Percentiles rank a stretch among this genome's conserved stretches.
Evolutionary conservation across 2,888 invertebrate genomes (phyloP).

Genomic region (Pristionchus japonicus): DNA sequence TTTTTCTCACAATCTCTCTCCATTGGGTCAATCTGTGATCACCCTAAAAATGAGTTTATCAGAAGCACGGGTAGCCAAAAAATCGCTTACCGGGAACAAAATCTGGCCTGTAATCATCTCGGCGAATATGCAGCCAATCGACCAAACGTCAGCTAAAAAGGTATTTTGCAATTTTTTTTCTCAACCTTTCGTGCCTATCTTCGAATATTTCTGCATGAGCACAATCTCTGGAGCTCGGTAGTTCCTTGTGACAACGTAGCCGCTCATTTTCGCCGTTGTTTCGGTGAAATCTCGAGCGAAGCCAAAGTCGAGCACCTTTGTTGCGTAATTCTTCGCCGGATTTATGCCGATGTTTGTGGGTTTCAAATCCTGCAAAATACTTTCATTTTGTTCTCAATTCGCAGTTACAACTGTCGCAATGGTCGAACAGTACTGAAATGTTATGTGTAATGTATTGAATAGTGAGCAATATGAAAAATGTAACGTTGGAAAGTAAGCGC

Average conservation of each 20-base stretch:
- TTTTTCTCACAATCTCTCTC: constrained; percentile 71
- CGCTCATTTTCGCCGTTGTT: constrained; percentile 92
- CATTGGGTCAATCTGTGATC: constrained; percentile 74
- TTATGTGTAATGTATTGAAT: not conserved
- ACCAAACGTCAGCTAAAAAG: constrained; percentile 71
- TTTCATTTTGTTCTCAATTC: too few relatives aligned
- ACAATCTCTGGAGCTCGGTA: constrained; percentile 96
- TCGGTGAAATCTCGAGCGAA: constrained; percentile 83
- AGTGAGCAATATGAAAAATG: not conserved
- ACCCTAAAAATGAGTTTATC: too few relatives aligned
- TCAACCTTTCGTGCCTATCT: constrained; percentile 81
- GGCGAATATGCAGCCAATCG: constrained; percentile 91
- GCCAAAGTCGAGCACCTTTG: constrained; percentile 92
- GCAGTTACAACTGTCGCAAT: too few relatives aligned
- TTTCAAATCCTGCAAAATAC: not conserved
- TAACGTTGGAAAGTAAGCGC: too few relatives aligned
- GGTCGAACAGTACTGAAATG: too few relatives aligned
- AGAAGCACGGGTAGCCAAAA: too few relatives aligned
- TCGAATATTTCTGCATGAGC: constrained; percentile 92
- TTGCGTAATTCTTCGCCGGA: not conserved
- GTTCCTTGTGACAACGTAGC: constrained; percentile 88
- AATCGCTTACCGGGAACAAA: constrained; percentile 88
- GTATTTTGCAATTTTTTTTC: not conserved
- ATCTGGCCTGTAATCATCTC: constrained; percentile 99
- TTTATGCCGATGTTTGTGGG: not conserved